These are phyloP conservation scores for Leptothorax acervorum DNA, from an alignment of 2,888 invertebrate genomes.

Conservation along the genomic window DNA sequence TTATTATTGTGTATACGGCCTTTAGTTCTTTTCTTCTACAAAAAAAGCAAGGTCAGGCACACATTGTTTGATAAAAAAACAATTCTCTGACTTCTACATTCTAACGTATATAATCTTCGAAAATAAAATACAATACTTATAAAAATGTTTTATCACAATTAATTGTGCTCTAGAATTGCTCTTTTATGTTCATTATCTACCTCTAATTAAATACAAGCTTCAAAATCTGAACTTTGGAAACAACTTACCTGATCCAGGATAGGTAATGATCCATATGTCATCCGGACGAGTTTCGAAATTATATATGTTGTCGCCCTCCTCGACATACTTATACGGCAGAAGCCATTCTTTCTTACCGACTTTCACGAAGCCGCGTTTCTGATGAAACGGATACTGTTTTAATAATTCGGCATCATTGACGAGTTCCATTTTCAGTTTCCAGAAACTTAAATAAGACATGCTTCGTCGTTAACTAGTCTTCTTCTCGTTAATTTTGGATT, in stretches of 20 bases:
- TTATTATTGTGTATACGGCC: too few species aligned
- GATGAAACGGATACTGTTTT: not conserved
- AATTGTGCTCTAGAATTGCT: not conserved
- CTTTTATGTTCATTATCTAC: not conserved
- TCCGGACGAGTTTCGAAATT: conserved; percentile 89
- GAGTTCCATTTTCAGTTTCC: not conserved
- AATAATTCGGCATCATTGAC: not conserved
- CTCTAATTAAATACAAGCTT: not conserved
- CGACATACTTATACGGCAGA: conserved; percentile 87
- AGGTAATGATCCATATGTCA: conserved; percentile 92
- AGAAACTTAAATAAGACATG: not conserved
- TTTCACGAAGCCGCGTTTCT: conserved; percentile 88
- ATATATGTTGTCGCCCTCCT: conserved; percentile 86
- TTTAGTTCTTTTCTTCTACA: too few species aligned
- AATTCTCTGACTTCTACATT: too few species aligned
- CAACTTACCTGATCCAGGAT: conserved; percentile 91
- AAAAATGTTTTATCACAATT: too few species aligned
- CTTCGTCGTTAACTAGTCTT: not conserved
- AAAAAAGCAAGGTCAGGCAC: too few species aligned
- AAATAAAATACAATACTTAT: too few species aligned
- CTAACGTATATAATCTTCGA: too few species aligned
- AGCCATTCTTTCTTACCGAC: conserved; percentile 92
- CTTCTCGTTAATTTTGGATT: too few species aligned
- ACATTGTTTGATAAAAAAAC: too few species aligned
- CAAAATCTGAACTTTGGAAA: not conserved